Percentiles rank a stretch among this genome's conserved stretches.
phyloP scores from a whole-genome alignment of 2,888 invertebrate species.

The Campoplex capitator region DNA sequence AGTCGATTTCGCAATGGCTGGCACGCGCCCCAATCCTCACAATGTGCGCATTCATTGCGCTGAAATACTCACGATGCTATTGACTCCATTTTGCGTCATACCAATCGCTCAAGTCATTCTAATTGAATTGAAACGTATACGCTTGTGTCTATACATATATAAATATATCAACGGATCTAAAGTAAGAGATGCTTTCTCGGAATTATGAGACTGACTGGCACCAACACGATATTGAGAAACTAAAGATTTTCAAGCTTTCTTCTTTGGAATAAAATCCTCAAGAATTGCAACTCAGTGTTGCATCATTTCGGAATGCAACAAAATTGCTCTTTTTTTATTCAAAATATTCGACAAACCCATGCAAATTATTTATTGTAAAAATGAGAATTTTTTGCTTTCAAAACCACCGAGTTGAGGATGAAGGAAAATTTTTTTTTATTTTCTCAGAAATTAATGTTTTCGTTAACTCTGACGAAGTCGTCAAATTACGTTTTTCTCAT shows the following conservation, averaged over 20 bases:
- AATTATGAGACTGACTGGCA: slow-evolving; percentile 7
- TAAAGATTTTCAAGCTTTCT: not conserved
- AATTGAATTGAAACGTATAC: slow-evolving; percentile 18
- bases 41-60: not conserved
- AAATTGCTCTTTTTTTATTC: no score
- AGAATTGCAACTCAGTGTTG: not conserved
- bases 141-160: not conserved
- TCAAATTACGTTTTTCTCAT: no score
- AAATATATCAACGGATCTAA: not conserved
- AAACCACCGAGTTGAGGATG: no score
- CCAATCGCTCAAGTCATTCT: slow-evolving; percentile 19
- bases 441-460: no score
- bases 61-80: slow-evolving; percentile 60
- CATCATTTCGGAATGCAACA: not conserved
- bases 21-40: slow-evolving; percentile 36
- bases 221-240: not conserved
- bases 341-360: no score
- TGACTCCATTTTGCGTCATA: slow-evolving; percentile 55
- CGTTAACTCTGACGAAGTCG: no score
- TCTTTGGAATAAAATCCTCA: not conserved
- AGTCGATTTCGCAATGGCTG: slow-evolving; percentile 49
- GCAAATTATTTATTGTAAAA: not conserved
- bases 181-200: not conserved
- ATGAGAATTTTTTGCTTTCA: not conserved
- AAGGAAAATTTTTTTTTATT: no score